phyloP scores from a whole-genome alignment of 2,113 vertebrate species.

The Eurypyga helias region DNA sequence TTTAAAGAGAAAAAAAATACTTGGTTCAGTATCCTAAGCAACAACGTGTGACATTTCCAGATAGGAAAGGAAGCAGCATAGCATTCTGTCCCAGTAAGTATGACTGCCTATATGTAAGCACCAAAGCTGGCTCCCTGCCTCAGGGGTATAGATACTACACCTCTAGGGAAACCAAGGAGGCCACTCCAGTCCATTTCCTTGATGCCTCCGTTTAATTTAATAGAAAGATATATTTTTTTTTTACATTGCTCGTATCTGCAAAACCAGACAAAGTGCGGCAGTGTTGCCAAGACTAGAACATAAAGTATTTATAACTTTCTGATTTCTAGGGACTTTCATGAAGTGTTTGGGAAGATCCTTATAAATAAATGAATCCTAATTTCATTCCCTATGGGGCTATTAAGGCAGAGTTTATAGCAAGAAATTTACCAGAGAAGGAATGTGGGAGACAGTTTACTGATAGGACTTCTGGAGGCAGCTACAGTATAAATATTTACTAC shows the following conservation, averaged over 20 bases:
- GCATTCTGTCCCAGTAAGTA: neutral
- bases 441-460: neutral
- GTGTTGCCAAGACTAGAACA: neutral
- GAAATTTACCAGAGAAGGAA: neutral
- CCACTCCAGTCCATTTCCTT: neutral
- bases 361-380: neutral
- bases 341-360: constrained; percentile 4
- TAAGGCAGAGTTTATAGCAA: constrained; percentile 5
- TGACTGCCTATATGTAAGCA: neutral
- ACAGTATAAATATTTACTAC: constrained; percentile 31
- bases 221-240: neutral
- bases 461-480: neutral
- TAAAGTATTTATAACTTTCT: constrained; percentile 22
- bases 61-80: neutral
- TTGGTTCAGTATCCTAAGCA: neutral
- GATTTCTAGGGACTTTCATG: neutral
- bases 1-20: neutral
- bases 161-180: neutral
- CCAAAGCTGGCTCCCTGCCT: neutral
- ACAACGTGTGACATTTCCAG: neutral
- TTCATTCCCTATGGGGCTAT: neutral
- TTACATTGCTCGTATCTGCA: neutral
- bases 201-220: neutral
- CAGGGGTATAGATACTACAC: neutral
- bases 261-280: neutral